These are phyloP conservation scores for Synergus japonicus DNA, from an alignment of 2,888 invertebrate species.

Conservation along the genomic window DNA sequence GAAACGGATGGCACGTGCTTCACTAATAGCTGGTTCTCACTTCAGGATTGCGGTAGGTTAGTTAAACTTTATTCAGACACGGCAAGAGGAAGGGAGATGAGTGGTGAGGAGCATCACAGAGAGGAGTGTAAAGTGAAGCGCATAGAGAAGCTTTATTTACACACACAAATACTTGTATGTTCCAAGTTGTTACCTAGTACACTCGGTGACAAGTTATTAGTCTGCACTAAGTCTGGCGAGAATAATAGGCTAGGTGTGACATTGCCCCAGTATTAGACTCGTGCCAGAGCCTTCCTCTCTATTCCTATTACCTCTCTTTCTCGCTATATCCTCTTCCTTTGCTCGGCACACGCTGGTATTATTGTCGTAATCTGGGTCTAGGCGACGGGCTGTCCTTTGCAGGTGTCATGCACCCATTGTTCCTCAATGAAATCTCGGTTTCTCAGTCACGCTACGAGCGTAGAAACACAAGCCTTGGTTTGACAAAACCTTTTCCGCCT, in stretches of 20 bases:
- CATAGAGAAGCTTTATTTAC: slow-evolving; percentile 3
- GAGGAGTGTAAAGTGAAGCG: not conserved
- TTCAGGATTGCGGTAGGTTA: slow-evolving; percentile 64
- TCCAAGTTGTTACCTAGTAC: slow-evolving; percentile 57
- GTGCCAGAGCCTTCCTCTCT: slow-evolving; percentile 58
- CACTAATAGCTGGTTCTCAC: slow-evolving; percentile 64
- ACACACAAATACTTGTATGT: slow-evolving; percentile 9
- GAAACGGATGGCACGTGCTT: slow-evolving; percentile 63
- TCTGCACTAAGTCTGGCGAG: slow-evolving; percentile 71
- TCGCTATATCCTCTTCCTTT: slow-evolving; percentile 45
- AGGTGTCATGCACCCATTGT: slow-evolving; percentile 71
- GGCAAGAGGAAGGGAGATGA: slow-evolving; percentile 25
- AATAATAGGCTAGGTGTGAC: slow-evolving; percentile 73
- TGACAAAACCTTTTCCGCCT: slow-evolving; percentile 64
- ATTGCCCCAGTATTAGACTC: slow-evolving; percentile 71
- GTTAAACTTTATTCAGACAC: slow-evolving; percentile 58
- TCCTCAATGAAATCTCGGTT: slow-evolving; percentile 68
- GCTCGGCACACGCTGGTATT: slow-evolving; percentile 59
- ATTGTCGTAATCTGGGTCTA: slow-evolving; percentile 72
- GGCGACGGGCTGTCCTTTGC: slow-evolving; percentile 65
- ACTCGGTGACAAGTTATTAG: slow-evolving; percentile 70
- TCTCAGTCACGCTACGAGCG: slow-evolving; percentile 59
- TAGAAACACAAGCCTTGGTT: slow-evolving; percentile 43
- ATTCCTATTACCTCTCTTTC: slow-evolving; percentile 48
- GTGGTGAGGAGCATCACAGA: not conserved